Evolutionary conservation across 2,888 invertebrate species (phyloP).

Genomic region (Quadroppia sp.): DNA sequence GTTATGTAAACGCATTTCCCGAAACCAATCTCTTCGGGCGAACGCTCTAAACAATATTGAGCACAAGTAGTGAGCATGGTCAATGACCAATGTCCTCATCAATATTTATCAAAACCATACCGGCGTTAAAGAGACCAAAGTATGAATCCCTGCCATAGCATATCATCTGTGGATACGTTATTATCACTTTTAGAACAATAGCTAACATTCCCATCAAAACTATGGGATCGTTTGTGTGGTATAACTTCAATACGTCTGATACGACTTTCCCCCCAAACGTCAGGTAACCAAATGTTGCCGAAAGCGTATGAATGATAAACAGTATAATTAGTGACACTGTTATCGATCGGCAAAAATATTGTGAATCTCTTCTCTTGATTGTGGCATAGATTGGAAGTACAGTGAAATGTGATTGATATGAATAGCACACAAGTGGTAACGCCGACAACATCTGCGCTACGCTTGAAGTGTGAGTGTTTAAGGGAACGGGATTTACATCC

Average conservation of each 20-base stretch:
- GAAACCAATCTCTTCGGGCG: neutral
- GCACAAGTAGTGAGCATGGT: neutral
- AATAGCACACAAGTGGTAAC: conserved; percentile 62
- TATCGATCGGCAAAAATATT: conserved; percentile 57
- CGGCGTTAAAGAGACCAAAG: conserved; percentile 8
- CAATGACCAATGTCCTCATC: neutral
- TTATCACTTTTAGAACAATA: conserved; percentile 56
- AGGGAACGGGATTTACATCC: neutral
- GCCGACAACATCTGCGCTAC: conserved; percentile 50
- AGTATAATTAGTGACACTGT: conserved; percentile 55
- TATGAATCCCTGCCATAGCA: conserved; percentile 52
- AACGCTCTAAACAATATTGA: neutral
- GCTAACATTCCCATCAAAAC: conserved; percentile 54
- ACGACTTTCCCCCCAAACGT: conserved; percentile 60
- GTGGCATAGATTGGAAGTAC: conserved; percentile 63
- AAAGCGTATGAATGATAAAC: conserved; percentile 54
- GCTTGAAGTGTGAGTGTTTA: conserved; percentile 41
- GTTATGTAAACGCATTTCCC: conserved; percentile 35
- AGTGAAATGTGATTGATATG: conserved; percentile 63
- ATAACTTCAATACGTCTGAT: conserved; percentile 58
- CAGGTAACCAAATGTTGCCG: conserved; percentile 59
- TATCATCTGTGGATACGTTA: conserved; percentile 55
- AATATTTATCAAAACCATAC: neutral
- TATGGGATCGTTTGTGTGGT: conserved; percentile 54
- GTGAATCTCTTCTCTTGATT: conserved; percentile 57